Conservation (phyloP, 2,113 vertebrate genomes). For the Sylvia atricapilla region DNA sequence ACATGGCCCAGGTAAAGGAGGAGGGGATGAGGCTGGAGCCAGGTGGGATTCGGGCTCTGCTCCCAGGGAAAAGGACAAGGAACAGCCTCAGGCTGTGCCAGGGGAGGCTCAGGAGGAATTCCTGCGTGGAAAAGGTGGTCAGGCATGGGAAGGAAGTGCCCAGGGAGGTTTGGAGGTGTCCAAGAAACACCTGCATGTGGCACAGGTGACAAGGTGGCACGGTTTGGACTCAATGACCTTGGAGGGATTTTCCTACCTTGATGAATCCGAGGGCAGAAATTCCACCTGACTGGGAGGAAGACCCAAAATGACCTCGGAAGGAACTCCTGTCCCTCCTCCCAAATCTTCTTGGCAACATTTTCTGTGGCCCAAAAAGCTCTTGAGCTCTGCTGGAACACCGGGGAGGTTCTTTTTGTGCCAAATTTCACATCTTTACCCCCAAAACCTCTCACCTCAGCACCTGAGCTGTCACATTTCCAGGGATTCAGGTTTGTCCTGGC, state of each 20-base stretch:
- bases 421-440: background rate
- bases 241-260: background rate
- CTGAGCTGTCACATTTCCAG: background rate
- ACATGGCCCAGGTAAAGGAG: background rate
- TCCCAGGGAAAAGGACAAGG: background rate
- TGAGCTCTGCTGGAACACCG: background rate
- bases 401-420: background rate
- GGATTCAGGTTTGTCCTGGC: background rate
- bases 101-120: background rate
- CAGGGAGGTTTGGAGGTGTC: background rate
- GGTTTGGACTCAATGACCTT: rapidly evolving
- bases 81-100: background rate
- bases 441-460: background rate
- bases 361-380: background rate
- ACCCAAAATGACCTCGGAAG: background rate
- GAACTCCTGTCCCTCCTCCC: background rate
- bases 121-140: background rate
- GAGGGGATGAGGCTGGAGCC: background rate
- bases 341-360: background rate
- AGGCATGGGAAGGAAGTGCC: background rate
- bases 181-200: background rate
- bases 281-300: background rate
- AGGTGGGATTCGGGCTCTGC: background rate
- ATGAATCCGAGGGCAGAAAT: background rate
- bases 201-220: background rate